Evolutionary conservation across 1,140 invertebrate genomes (phyloP), one percentile per base, ranked within the genome.

Genomic region (Papilio glaucus): DNA sequence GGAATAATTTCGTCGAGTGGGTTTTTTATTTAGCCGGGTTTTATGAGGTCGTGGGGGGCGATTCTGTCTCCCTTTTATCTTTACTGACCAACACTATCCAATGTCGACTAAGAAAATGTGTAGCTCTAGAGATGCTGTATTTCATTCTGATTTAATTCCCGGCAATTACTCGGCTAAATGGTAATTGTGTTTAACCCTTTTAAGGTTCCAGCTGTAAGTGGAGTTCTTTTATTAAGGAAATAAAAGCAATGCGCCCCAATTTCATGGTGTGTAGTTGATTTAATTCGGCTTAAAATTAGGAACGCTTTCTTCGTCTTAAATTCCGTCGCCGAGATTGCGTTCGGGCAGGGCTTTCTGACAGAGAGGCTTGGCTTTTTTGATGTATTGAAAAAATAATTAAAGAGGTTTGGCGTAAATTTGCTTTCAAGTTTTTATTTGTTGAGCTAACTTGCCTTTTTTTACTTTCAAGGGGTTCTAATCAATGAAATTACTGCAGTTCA

Each of bases 151-250:
- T 83, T 86, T 84, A 84, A 85, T 84, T 83, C 81, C 76, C 72
- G 75, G 77, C 82, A 80, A 84, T 85, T 81, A 82, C 80, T 81
- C 77, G 71, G 78, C 79, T 72, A 82, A 83, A 85, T 83, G 77
- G 79, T 84, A 86, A 86, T 86, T 86, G 80, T 85, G 82, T 86
- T 82, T 70, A 80, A 83, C 80, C 82, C 85, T 80, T 83, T 83
- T 78, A 78, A 76, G 76, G 79, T 80, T 78, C 71, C 77, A 74
- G 72, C 42, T 69, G 67, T 26, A 69, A 72, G 74, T 57, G 71
- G 74, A 79, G 77, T 82, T 79, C 74, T 81, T 84, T 82, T 79
- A 77, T 79, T 72, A 53, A 69, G 67, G 67, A 69, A 69, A 69
- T 69, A 69, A 69, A 53, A 69, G 42, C 45, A 69, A 53, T 49